Evolutionary conservation across 2,888 invertebrate species (phyloP).

Genomic region (Ommatoiulus sabulosus): DNA sequence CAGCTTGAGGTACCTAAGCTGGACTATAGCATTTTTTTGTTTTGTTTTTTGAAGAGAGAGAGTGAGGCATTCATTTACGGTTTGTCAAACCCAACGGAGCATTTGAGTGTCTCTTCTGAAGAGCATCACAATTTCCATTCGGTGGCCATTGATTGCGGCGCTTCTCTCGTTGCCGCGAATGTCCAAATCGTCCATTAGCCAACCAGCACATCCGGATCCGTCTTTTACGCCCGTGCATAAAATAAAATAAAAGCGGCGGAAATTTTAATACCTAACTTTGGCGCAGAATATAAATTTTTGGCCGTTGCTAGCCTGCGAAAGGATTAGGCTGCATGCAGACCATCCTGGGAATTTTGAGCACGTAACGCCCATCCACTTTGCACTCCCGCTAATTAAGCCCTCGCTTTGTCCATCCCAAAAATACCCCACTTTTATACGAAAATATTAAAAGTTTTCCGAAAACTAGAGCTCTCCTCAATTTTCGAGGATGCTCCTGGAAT

Average conservation of each 20-base stretch:
- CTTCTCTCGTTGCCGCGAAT: slow-evolving; percentile 20
- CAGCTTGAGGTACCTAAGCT: not conserved
- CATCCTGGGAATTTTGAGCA: slow-evolving; percentile 46
- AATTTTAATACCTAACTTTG: slow-evolving; percentile 47
- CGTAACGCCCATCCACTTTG: not conserved
- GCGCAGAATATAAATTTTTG: slow-evolving; percentile 45
- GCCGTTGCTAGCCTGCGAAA: not conserved
- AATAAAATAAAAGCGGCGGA: slow-evolving; percentile 45
- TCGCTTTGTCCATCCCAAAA: not conserved
- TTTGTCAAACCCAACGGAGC: slow-evolving; percentile 47
- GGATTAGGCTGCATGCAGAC: not conserved
- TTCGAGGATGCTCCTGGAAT: not conserved
- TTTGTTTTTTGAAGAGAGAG: not conserved
- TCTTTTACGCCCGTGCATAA: slow-evolving; percentile 33
- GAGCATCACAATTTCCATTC: slow-evolving; percentile 30
- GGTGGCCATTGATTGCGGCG: slow-evolving; percentile 43
- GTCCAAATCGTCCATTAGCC: slow-evolving; percentile 48
- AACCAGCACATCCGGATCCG: slow-evolving; percentile 45
- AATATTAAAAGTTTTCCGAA: slow-evolving; percentile 5
- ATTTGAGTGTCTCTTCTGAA: slow-evolving; percentile 32
- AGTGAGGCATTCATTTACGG: slow-evolving; percentile 27
- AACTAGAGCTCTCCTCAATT: not conserved
- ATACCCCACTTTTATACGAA: not conserved
- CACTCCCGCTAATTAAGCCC: slow-evolving; percentile 31
- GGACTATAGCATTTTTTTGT: not conserved